phyloP scores from a whole-genome alignment of 2,797 vertebrate genomes.

The Cyclopterus lumpus region DNA sequence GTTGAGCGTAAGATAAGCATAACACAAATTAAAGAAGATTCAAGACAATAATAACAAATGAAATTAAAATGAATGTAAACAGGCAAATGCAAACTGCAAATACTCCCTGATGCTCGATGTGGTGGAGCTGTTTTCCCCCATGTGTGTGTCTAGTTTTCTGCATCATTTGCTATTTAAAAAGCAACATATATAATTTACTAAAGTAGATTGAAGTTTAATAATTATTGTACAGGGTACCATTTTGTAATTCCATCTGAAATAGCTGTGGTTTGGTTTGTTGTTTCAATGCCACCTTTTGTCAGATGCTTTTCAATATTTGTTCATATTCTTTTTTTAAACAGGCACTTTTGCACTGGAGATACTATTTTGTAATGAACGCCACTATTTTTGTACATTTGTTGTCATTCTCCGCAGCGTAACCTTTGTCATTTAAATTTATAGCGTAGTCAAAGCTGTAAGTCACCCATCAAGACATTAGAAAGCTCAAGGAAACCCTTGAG shows the following conservation, averaged over 20 bases:
- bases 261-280: not conserved
- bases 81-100: not conserved
- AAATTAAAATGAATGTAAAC: not conserved
- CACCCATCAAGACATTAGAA: conserved; percentile 66
- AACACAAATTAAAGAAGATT: not conserved
- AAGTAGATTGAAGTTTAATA: not conserved
- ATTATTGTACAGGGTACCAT: not conserved
- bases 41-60: not conserved
- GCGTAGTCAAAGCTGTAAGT: conserved; percentile 63
- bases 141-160: not conserved
- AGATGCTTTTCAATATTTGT: not conserved
- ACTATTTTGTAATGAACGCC: conserved; percentile 14
- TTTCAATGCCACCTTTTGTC: not conserved
- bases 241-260: not conserved
- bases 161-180: not conserved
- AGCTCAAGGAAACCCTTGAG: conserved; percentile 70
- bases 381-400: conserved; percentile 24
- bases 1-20: not conserved
- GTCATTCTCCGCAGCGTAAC: conserved; percentile 42
- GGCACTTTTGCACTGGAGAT: conserved; percentile 20
- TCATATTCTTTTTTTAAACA: conserved; percentile 3
- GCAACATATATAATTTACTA: not conserved
- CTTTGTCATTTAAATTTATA: conserved; percentile 69
- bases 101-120: not conserved
- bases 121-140: not conserved